phyloP scores from a whole-genome alignment of 2,888 invertebrate species.

The Labia minor region DNA sequence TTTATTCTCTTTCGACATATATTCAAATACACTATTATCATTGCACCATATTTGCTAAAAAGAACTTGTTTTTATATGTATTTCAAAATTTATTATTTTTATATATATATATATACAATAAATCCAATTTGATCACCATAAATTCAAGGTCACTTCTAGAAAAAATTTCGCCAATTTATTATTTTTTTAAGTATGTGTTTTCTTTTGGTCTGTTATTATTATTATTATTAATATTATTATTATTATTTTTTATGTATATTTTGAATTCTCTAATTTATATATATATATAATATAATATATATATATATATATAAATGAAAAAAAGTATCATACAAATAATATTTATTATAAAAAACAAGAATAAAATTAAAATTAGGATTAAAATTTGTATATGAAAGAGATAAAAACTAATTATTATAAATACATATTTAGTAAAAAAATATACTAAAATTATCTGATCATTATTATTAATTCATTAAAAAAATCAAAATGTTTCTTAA shows the following conservation, averaged over 20 bases:
- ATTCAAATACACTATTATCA: not conserved
- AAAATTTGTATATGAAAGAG: no score
- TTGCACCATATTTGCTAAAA: not conserved
- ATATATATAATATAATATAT: not conserved
- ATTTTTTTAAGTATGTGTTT: not conserved
- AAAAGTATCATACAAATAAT: not conserved
- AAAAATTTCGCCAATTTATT: not conserved
- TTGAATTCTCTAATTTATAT: not conserved
- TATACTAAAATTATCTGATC: no score
- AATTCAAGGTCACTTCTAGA: constrained; percentile 23
- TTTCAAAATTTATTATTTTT: no score
- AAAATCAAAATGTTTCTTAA: no score
- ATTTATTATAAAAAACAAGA: no score
- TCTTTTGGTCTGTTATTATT: not conserved
- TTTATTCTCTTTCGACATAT: not conserved
- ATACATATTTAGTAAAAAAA: no score
- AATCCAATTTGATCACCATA: not conserved
- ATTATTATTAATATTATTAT: not conserved
- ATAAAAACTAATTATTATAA: no score
- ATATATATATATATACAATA: no score
- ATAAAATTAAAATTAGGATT: no score
- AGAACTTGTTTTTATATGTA: not conserved
- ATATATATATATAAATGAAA: not conserved
- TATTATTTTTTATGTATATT: not conserved
- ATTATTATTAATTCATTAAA: no score